Evolutionary conservation across 2,113 vertebrate species (phyloP).

Genomic region (Halichoerus grypus): DNA sequence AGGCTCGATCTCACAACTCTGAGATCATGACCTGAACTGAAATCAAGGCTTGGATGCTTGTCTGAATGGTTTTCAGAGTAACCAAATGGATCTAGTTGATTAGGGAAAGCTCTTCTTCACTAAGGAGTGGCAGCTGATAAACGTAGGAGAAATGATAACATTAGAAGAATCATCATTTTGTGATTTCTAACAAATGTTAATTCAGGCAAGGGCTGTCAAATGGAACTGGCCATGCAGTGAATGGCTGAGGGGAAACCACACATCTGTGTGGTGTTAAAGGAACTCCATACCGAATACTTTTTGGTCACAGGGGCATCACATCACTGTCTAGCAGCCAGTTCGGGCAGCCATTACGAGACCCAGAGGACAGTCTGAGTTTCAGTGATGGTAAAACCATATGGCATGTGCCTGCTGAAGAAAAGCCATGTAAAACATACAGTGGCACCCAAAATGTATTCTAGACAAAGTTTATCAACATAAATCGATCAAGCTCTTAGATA

Average conservation of each 20-base stretch:
- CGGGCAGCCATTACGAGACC: neutral
- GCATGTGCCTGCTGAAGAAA: neutral
- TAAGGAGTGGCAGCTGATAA: neutral
- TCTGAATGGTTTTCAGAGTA: neutral
- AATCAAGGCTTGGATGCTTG: neutral
- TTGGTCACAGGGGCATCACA: neutral
- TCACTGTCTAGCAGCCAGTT: neutral
- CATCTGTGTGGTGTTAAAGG: neutral
- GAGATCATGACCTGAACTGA: neutral
- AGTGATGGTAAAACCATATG: neutral
- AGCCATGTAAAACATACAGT: neutral
- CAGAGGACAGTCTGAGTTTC: neutral
- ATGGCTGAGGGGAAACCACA: neutral
- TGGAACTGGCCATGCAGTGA: neutral
- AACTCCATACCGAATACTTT: neutral
- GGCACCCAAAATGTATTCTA: neutral
- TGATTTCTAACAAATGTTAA: neutral
- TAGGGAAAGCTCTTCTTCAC: neutral
- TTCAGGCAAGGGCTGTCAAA: neutral
- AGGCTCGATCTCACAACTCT: neutral
- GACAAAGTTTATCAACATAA: neutral
- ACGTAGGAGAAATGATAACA: neutral
- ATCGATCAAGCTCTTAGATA: neutral
- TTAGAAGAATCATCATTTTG: neutral
- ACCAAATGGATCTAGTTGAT: neutral